Base-by-base conservation (phyloP, 1,140 invertebrate species). In the Drosophila littoralis region DNA sequence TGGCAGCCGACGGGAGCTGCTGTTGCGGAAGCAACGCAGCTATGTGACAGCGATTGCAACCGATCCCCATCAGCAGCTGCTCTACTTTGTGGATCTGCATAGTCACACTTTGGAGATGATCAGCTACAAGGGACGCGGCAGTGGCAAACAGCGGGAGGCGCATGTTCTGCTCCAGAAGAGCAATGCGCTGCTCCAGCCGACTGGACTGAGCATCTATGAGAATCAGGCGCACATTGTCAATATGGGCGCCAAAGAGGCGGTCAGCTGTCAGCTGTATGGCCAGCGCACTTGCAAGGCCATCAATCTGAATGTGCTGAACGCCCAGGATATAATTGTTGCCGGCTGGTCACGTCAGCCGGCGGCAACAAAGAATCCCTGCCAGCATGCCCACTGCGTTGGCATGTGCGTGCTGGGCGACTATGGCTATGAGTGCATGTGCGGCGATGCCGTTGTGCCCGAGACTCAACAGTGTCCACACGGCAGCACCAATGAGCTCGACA, bases 1-100 rank as follows among this genome's bases (percentile, higher is more conserved):
- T 85, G 97, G 96, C n/a, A 93, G 91, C 5, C 93, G 94, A 6
- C 65, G 60, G 6, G 90, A 92, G 15, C 70, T 93, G 54, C 6
- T 94, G 12, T 45, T 92, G 7, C 84, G 85, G 54, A 89, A 89
- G 1, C 57, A 84, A n/a, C 92, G 58, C 10, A 81, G 93, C 7
- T 94, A 94, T 81, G 94, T 97, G 10, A 94, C 93, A 2, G 95
- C 95, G 0, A 72, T 97, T 0, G 93, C 95, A 1, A 93, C 94
- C 36, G 96, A 97, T 93, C 93, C 94, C 52, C 93, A 95, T 64
- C 94, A 94, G 65, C 93, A 93, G 66, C 82, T 93, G 42, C 79
- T 97, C 1, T 97, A 97, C 84, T 96, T 95, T 91, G 93, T 94
- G 0, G 96, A 97, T 86, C 92, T 94, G 69, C 94, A 93, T 88